phyloP scores from a whole-genome alignment of 2,888 invertebrate genomes.

The Unio delphinus region DNA sequence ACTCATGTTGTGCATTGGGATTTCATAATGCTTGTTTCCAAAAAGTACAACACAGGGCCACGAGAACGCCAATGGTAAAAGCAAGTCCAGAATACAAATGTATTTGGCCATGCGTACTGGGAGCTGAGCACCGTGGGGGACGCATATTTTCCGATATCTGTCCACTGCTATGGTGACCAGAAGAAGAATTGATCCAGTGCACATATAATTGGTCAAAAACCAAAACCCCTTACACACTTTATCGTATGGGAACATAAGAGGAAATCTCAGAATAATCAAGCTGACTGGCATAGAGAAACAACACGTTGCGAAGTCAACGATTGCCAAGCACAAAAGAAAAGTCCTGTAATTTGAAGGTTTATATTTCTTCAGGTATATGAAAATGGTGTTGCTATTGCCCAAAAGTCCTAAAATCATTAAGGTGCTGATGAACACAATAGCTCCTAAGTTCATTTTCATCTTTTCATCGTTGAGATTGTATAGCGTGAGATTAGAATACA shows the following conservation, averaged over 20 bases:
- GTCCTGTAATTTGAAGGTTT: constrained; percentile 32
- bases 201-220: constrained; percentile 21
- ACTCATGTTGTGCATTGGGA: too few species aligned
- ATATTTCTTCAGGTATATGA: constrained; percentile 31
- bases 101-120: too few species aligned
- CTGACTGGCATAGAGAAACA: constrained; percentile 34
- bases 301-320: constrained; percentile 33
- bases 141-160: constrained; percentile 42
- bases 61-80: too few species aligned
- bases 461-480: too few species aligned
- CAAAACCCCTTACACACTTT: constrained; percentile 27
- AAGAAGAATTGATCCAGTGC: constrained; percentile 25
- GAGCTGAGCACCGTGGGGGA: constrained; percentile 26
- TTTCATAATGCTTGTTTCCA: too few species aligned
- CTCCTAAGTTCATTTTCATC: too few species aligned
- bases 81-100: too few species aligned
- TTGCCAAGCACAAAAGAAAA: constrained; percentile 35
- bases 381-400: constrained; percentile 35
- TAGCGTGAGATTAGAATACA: too few species aligned
- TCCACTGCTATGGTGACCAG: constrained; percentile 38
- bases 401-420: constrained; percentile 29
- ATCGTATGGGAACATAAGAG: constrained; percentile 22
- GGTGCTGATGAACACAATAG: constrained; percentile 24
- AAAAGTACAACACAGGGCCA: too few species aligned
- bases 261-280: constrained; percentile 31